Evolutionary conservation across 2,113 vertebrate genomes (phyloP).

Genomic region (Hippocampus barbouri): DNA sequence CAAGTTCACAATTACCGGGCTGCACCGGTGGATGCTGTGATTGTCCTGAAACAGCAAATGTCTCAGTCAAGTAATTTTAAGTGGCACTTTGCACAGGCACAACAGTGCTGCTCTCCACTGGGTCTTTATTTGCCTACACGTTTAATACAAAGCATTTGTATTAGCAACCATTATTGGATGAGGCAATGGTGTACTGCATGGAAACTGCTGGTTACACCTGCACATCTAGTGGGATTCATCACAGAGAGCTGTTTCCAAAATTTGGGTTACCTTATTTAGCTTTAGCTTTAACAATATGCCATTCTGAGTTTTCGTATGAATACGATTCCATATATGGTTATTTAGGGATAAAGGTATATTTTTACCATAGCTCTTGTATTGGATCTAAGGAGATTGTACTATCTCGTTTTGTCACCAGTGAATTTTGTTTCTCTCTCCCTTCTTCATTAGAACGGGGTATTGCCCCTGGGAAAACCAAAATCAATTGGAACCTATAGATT

Average conservation of each 20-base stretch:
- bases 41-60: slow-evolving; percentile 45
- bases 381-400: neutral
- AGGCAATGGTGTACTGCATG: neutral
- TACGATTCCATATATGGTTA: neutral
- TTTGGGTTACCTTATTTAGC: neutral
- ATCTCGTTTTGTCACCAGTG: neutral
- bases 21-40: slow-evolving; percentile 18
- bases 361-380: neutral
- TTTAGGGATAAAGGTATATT: neutral
- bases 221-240: neutral
- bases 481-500: slow-evolving; percentile 8
- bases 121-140: slow-evolving; percentile 17
- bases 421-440: neutral
- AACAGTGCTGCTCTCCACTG: neutral
- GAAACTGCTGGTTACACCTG: neutral
- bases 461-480: neutral
- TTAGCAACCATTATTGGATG: neutral
- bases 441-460: neutral
- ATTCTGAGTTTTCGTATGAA: neutral
- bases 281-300: neutral
- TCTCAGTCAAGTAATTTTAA: slow-evolving; percentile 22
- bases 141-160: slow-evolving; percentile 3
- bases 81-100: slow-evolving; percentile 4
- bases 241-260: neutral
- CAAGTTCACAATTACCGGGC: slow-evolving; percentile 24